A percentile compares a stretch with the other conserved stretches of the same genome.
Conservation (phyloP, 92 coral and sea anemone species). For the Porites divaricata region DNA sequence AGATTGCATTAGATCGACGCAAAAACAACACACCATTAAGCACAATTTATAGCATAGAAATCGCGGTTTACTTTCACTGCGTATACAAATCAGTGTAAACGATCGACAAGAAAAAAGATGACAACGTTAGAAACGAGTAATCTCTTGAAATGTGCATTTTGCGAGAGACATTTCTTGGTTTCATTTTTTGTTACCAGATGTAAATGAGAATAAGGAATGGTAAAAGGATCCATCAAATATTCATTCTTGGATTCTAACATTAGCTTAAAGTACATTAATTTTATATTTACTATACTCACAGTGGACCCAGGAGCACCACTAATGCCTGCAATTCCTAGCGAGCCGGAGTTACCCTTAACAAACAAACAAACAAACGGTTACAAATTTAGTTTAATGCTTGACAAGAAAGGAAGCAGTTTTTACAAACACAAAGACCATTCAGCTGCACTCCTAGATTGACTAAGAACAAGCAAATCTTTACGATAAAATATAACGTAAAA, state of each 20-base stretch:
- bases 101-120: neutral
- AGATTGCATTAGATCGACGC: neutral
- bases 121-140: neutral
- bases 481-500: no score
- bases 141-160: neutral
- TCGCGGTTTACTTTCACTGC: no score
- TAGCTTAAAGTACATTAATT: neutral
- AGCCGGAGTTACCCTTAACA: slow-evolving; percentile 25
- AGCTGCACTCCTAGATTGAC: no score
- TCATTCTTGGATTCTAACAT: neutral
- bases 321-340: slow-evolving; percentile 28
- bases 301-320: slow-evolving; percentile 27
- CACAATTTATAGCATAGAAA: no score
- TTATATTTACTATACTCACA: slow-evolving; percentile 10
- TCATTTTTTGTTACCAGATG: neutral
- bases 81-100: neutral
- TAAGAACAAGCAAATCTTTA: no score
- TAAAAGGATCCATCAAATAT: neutral
- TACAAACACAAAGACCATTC: neutral
- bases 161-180: neutral
- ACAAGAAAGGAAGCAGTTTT: no score
- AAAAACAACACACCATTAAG: no score
- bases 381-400: neutral
- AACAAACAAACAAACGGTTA: neutral
- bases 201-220: no score